A percentile compares a stretch with the other conserved stretches of the same genome.
phyloP scores from a whole-genome alignment of 2,888 invertebrate species.

The Eupeodes latifasciatus region DNA sequence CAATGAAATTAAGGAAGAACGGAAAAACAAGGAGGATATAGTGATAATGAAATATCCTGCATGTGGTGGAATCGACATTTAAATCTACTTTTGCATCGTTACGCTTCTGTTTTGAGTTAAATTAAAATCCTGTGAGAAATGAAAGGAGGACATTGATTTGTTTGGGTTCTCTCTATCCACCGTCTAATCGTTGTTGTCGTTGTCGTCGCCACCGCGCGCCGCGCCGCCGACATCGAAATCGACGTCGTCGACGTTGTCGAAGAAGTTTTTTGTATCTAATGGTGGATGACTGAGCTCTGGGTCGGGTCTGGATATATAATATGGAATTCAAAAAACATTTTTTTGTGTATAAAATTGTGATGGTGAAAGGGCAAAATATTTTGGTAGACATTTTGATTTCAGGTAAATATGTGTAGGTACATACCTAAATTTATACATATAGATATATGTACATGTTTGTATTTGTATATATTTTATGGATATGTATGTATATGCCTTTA shows the following conservation, averaged over 20 bases:
- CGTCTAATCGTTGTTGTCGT: conserved; percentile 10
- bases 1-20: no score
- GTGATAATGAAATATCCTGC: no score
- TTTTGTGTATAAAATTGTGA: conserved; percentile 28
- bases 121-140: conserved; percentile 52
- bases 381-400: conserved; percentile 46
- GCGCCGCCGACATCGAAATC: no score
- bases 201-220: no score
- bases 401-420: neutral
- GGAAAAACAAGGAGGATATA: neutral
- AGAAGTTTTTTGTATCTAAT: neutral
- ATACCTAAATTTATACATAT: neutral
- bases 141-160: conserved; percentile 72
- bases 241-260: neutral
- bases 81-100: conserved; percentile 23
- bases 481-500: neutral
- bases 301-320: no score
- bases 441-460: neutral
- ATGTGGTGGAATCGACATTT: conserved; percentile 8
- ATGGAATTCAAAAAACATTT: conserved; percentile 15
- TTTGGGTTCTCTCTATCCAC: conserved; percentile 63
- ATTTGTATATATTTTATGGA: neutral
- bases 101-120: neutral
- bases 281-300: conserved; percentile 30
- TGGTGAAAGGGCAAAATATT: conserved; percentile 44